Evolutionary conservation across 2,113 vertebrate species (phyloP), one percentile per base, ranked within the genome.

Genomic region (Excalfactoria chinensis): DNA sequence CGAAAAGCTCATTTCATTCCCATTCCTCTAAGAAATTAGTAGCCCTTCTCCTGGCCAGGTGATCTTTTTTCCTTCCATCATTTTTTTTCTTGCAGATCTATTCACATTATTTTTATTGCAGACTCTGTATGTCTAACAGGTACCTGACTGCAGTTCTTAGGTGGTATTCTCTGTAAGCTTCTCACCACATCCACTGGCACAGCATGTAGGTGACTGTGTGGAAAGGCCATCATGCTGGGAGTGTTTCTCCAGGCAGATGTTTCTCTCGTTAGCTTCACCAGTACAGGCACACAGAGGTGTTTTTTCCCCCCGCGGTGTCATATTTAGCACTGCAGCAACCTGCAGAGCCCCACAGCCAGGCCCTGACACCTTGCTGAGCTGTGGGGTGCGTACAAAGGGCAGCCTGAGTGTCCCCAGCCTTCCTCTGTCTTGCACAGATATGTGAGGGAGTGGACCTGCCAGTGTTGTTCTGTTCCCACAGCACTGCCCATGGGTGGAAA

Each of bases 381-480:
- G 18, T 34, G 66, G 51, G 41, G 49, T 62, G 37, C 30, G 15
- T 30, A 3, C 44, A 67, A 41, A 53, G 1, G 32, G n/a, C 69
- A 44, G 4, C 34, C 13, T 43, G 64, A 25, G 63, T 28, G 34
- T 21, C 48, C 63, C 19, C 28, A 44, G 32, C 30, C 70, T 44
- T 59, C 37, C 23, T 48, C 28, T 19, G 11, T 19, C 30, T 20
- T 7, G 11, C 55, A n/a, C 19, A n/a, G 55, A 32, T 32, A 20
- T 17, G 7, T 6, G 18, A 56, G 55, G 55, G 55, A 18, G 32
- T 9, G 55, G 55, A 58, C 18, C 55, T 58, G 55, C 30, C 17
- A 18, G 41, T 0, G 0, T 10, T n/a, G 30, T n/a, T 53, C 34
- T 20, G 49, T 84, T 53, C 44, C 66, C 56, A 26, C 4, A 5